These are phyloP conservation scores for Danaus melanippus DNA, from an alignment of 1,140 invertebrate genomes.

Conservation along the genomic window DNA sequence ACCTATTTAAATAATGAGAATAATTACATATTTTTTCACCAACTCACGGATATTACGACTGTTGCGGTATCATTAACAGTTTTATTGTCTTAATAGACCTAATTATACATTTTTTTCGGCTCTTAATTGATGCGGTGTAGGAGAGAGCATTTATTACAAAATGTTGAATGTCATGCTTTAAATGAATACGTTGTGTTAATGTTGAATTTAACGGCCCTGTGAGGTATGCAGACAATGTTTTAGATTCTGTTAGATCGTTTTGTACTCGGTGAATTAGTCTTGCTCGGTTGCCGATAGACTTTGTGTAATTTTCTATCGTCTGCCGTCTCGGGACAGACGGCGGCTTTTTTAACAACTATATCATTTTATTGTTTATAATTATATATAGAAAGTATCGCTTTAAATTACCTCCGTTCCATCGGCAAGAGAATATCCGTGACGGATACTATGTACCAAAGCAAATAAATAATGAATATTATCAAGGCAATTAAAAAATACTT, in stretches of 20 bases:
- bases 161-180: slow-evolving; percentile 71
- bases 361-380: slow-evolving; percentile 58
- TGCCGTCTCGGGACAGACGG: slow-evolving; percentile 23
- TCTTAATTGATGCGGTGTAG: slow-evolving; percentile 66
- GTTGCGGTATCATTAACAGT: slow-evolving; percentile 69
- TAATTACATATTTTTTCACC: slow-evolving; percentile 70
- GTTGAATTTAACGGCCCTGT: slow-evolving; percentile 54
- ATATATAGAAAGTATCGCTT: slow-evolving; percentile 44
- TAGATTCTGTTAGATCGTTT: slow-evolving; percentile 54
- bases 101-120: slow-evolving; percentile 71
- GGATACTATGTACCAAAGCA: slow-evolving; percentile 15
- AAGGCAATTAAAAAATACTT: no score
- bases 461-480: slow-evolving; percentile 5
- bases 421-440: slow-evolving; percentile 24
- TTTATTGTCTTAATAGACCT: slow-evolving; percentile 71
- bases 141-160: slow-evolving; percentile 68
- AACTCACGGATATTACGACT: slow-evolving; percentile 62
- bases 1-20: slow-evolving; percentile 70
- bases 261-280: slow-evolving; percentile 66
- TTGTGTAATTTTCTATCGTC: slow-evolving; percentile 55
- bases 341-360: slow-evolving; percentile 36
- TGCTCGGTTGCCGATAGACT: slow-evolving; percentile 58
- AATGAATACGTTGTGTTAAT: slow-evolving; percentile 70
- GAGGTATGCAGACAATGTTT: slow-evolving; percentile 54
- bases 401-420: slow-evolving; percentile 22